phyloP scores from a whole-genome alignment of 1,140 invertebrate species.

The Hylaeus anthracinus region DNA sequence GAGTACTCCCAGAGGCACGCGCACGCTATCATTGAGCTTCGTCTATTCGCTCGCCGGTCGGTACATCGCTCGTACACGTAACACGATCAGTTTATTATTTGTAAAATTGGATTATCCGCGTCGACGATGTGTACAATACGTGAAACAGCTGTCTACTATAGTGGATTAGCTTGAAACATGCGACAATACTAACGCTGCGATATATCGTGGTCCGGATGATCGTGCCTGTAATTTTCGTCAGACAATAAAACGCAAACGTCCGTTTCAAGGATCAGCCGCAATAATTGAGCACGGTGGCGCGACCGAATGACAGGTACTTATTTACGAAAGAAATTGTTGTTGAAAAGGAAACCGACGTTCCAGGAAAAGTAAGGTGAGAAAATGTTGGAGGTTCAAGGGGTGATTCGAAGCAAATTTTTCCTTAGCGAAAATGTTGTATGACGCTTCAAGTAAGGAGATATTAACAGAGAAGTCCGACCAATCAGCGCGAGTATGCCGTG shows the following conservation, averaged over 20 bases:
- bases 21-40: background rate
- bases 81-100: conserved; percentile 36
- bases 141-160: conserved; percentile 41
- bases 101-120: conserved; percentile 46
- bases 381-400: too few species aligned
- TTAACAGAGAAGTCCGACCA: too few species aligned
- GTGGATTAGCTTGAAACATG: conserved; percentile 35
- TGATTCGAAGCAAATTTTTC: too few species aligned
- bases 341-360: too few species aligned
- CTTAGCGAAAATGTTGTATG: too few species aligned
- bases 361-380: too few species aligned
- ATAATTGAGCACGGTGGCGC: too few species aligned
- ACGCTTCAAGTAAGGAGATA: too few species aligned
- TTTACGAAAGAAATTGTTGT: too few species aligned
- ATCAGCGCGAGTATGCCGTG: too few species aligned
- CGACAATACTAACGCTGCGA: conserved; percentile 28
- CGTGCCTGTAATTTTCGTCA: background rate
- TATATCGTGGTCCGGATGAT: conserved; percentile 33
- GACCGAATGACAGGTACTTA: too few species aligned
- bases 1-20: background rate
- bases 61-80: background rate
- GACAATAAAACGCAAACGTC: background rate
- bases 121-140: conserved; percentile 40
- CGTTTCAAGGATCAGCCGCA: background rate
- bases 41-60: background rate